Conservation (phyloP, 2,113 vertebrate genomes). For the Hippoglossus stenolepis region DNA sequence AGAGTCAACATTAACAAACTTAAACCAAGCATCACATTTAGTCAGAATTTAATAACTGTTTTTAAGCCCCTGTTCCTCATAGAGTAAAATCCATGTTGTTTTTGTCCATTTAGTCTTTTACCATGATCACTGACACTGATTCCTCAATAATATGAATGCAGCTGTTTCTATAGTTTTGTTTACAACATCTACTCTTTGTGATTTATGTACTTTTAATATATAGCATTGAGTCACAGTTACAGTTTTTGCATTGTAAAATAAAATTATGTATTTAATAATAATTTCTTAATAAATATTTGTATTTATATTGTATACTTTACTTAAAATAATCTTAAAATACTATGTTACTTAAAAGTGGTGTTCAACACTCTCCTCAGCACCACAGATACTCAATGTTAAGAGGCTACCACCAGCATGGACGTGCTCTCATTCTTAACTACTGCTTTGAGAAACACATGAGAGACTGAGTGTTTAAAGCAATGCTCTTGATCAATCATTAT, state of each 20-base stretch:
- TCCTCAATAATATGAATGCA: too few species aligned
- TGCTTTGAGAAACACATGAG: not conserved
- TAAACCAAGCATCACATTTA: not conserved
- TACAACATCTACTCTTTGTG: not conserved
- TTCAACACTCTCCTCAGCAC: not conserved
- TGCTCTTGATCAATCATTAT: too few species aligned
- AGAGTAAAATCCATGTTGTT: not conserved
- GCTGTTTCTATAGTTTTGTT: too few species aligned
- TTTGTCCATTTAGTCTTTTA: too few species aligned
- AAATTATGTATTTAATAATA: too few species aligned
- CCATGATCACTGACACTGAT: too few species aligned
- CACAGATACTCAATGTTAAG: too few species aligned
- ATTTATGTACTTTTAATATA: not conserved
- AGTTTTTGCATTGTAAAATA: too few species aligned
- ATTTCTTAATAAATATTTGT: not conserved
- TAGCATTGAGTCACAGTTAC: not conserved
- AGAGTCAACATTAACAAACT: constrained; percentile 1
- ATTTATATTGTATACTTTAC: too few species aligned
- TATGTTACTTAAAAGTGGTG: not conserved
- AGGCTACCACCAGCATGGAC: not conserved
- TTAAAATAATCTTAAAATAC: not conserved
- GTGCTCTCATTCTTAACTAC: not conserved
- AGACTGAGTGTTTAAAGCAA: not conserved
- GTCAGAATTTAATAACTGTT: not conserved
- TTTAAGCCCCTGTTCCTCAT: too few species aligned